Base-by-base conservation (phyloP, 2,113 vertebrate genomes). In the Heterotilapia buettikoferi region DNA sequence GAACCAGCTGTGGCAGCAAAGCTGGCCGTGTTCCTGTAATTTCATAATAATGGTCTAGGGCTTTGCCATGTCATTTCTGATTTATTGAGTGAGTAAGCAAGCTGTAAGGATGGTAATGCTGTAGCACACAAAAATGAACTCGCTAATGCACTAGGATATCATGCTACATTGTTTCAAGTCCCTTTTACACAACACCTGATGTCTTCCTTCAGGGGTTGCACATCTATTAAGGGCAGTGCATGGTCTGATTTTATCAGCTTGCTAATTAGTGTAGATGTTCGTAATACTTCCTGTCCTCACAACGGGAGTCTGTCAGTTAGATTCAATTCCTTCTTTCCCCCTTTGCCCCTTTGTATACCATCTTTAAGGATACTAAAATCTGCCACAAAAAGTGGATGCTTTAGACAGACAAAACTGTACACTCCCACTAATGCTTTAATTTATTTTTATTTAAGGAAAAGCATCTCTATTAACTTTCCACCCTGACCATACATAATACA, bases 41-140 rank as follows among this genome's bases (percentile, higher is more conserved):
- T 78, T 78, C 73, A 78, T 78, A 52, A 78, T 52, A 52, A 52
- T 78, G 73, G 45, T 52, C 26, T 52, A 50, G 73, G 73, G 45
- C 26, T 52, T 52, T 78, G 73, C 26, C 18, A 29, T 78, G 45
- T 78, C 73, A 50, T 52, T 78, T 78, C 73, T 78, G 73, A 87
- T 87, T 73, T 86, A 59, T 40, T 78, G 61, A 79, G 59, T 80
- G 33, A 83, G 81, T 80, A 80, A 88, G 90, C 78, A 86, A 82
- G 83, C 73, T 50, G 50, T 61, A 76, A 56, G 76, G 45, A 83
- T 45, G 80, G 47, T 66, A 82, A 54, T 59, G 6, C 80, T 24
- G 43, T 78, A 52, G 26, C 73, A 78, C 45, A 78, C 26, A 78
- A 78, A 80, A 63, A 80, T 54, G 3, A 85, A 86, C 66, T 82